phyloP scores from a whole-genome alignment of 2,888 invertebrate genomes.

The Lordiphosa andalusiaca region DNA sequence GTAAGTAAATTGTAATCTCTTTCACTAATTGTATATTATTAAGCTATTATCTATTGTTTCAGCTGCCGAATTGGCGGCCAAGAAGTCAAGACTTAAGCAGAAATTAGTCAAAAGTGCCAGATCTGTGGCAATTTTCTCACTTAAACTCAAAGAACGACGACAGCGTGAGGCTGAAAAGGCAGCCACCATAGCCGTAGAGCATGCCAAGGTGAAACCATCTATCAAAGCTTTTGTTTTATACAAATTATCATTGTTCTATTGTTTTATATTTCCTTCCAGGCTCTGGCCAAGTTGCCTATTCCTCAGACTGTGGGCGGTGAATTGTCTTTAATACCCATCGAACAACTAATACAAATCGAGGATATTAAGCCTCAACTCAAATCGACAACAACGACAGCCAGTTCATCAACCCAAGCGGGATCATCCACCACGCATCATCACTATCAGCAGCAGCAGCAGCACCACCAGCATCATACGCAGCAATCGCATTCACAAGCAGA shows the following conservation, averaged over 20 bases:
- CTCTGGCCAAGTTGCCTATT: conserved; percentile 76
- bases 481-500: conserved; percentile 50
- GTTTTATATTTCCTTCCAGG: conserved; percentile 74
- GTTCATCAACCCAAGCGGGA: conserved; percentile 46
- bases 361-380: conserved; percentile 81
- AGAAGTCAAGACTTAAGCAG: conserved; percentile 87
- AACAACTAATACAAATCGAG: conserved; percentile 88
- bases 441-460: conserved; percentile 23
- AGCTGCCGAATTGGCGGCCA: conserved; percentile 84
- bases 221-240: neutral
- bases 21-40: neutral
- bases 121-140: conserved; percentile 91
- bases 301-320: conserved; percentile 87
- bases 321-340: conserved; percentile 91
- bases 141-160: conserved; percentile 88
- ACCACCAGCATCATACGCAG: conserved; percentile 35
- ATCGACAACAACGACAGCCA: conserved; percentile 48
- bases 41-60: neutral
- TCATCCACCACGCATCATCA: conserved; percentile 45
- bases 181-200: conserved; percentile 83
- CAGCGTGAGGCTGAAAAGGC: conserved; percentile 88
- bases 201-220: conserved; percentile 78
- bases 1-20: conserved; percentile 71
- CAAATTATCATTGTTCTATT: neutral
- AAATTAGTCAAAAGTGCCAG: conserved; percentile 90